Conservation (phyloP, 2,888 invertebrate species). For the Drosophila austrosaltans region DNA sequence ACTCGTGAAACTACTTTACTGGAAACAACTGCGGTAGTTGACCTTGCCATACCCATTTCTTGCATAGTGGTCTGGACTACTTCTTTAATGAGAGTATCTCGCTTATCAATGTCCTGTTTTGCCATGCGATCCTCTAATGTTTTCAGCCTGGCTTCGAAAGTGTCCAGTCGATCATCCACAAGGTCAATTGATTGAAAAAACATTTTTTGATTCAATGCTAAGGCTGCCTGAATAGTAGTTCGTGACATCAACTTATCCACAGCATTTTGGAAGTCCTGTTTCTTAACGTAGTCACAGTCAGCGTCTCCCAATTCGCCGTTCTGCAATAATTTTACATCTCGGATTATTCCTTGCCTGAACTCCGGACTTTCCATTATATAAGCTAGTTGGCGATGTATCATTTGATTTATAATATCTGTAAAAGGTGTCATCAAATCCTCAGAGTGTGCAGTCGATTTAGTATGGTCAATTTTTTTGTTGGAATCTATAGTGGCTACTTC, state of each 20-base stretch:
- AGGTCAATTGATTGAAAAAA: not conserved
- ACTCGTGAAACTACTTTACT: no score
- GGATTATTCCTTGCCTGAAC: not conserved
- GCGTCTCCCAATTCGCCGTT: not conserved
- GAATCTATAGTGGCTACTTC: not conserved
- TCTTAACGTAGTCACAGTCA: not conserved
- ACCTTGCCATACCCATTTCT: not conserved
- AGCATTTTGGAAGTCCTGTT: not conserved
- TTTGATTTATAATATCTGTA: not conserved
- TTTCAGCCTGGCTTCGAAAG: no score
- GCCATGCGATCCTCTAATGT: not conserved
- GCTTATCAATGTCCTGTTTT: not conserved
- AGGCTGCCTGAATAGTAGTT: not conserved
- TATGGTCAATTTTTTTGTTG: not conserved
- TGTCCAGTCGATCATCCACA: not conserved
- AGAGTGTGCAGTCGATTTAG: not conserved
- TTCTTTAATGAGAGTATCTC: not conserved
- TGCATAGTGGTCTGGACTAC: not conserved
- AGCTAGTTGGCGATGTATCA: not conserved
- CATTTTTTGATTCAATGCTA: not conserved
- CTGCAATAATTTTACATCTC: not conserved
- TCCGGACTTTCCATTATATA: not conserved
- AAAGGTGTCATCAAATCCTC: not conserved
- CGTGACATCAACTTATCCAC: no score
- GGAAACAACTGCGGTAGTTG: no score